Base-by-base conservation (phyloP, 1,140 invertebrate genomes). In the Drosophila asahinai region DNA sequence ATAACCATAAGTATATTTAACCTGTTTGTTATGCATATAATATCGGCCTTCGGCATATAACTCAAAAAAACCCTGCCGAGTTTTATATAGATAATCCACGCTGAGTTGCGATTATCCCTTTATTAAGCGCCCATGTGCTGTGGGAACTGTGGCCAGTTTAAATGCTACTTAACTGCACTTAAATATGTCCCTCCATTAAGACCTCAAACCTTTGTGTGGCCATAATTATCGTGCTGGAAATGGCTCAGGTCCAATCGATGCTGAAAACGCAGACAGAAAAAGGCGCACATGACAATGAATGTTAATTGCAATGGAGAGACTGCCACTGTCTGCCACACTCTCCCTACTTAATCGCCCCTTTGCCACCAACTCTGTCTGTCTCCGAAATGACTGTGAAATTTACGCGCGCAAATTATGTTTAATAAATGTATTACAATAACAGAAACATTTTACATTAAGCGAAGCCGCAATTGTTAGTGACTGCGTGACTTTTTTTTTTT, bases 251-350 rank as follows among this genome's bases (percentile, higher is more conserved):
- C 27, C 54, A 66, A 74, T 74, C 71, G 71, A 74, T 74, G 67
- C 19, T 40, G 36, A 51, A 62, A 63, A 59, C 52, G 43, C 51
- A 55, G 47, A 52, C 38, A 45, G 64, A 81, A 89, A 89, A 80
- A 84, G 79, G 80, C 71, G 77, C 86, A 86, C 60, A 89, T 80
- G 89, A 89, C 86, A 89, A 89, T 89, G 86, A 89, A 89, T 89
- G 87, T 89, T 89, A 89, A 89, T 89, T 89, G 86, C 80, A 80
- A 77, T 75, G 58, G 52, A 61, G 60, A 62, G 40, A 47, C 40
- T 67, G 49, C 51, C 36, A 9, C n/a, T 52, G 42, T 62, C 60
- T 30, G 19, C 12, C 14, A 17, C 36, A 9, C 4, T n/a, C 60
- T 52, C 60, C 54, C 54, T 40, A n/a, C 54, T 40, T 40, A 57